Percentiles rank a stretch among this genome's conserved stretches.
These are phyloP conservation scores for Fratercula arctica DNA, from an alignment of 2,797 vertebrate genomes.

Conservation along the genomic window DNA sequence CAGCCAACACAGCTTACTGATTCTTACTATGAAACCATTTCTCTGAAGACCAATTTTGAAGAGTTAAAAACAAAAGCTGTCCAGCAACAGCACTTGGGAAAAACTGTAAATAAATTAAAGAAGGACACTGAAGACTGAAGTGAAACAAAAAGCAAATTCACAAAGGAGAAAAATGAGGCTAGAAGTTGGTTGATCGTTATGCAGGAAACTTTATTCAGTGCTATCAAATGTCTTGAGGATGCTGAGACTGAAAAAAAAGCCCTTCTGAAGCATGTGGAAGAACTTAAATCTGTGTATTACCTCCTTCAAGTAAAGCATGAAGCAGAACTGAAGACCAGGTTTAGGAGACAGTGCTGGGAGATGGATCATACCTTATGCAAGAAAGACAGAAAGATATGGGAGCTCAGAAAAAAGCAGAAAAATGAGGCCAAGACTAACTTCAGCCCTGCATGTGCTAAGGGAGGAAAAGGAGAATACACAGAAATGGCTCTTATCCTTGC, in stretches of 20 bases:
- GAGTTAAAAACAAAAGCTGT: constrained; percentile 6
- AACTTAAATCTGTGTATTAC: neutral
- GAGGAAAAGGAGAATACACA: neutral
- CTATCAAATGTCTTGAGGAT: constrained; percentile 27
- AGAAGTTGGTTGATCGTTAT: neutral
- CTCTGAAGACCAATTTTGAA: constrained; percentile 33
- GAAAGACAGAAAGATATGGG: neutral
- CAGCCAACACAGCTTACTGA: constrained; percentile 37
- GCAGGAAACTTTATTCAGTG: neutral
- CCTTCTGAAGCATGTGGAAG: constrained; percentile 34
- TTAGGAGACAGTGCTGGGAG: neutral
- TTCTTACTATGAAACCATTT: constrained; percentile 4
- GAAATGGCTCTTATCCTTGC: constrained; percentile 22
- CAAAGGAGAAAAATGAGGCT: constrained; percentile 34
- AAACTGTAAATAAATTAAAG: constrained; percentile 41
- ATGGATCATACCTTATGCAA: neutral
- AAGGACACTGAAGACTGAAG: constrained; percentile 22
- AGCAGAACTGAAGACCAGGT: constrained; percentile 20
- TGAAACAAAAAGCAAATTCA: constrained; percentile 46
- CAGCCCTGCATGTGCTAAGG: neutral
- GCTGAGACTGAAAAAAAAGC: constrained; percentile 9
- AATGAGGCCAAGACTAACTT: neutral
- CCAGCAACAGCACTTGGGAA: neutral
- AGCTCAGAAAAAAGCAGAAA: constrained; percentile 9
- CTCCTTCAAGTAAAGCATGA: constrained; percentile 24